Base-by-base conservation (phyloP, 2,113 vertebrate genomes). In the Pelecanoides urinatrix region DNA sequence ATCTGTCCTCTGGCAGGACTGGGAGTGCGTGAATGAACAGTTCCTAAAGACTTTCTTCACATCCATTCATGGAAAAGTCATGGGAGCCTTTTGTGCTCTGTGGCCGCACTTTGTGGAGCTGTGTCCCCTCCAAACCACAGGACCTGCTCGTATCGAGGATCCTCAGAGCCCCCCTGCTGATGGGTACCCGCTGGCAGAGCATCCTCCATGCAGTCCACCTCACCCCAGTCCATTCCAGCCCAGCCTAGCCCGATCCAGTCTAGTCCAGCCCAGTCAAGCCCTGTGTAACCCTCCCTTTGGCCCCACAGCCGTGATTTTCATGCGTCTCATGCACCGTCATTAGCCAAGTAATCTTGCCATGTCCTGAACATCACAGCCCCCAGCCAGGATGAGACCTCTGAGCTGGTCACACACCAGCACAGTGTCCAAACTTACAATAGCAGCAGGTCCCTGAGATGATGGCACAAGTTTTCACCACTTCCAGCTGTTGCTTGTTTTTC, bases 1-100 rank as follows among this genome's bases (percentile, higher is more conserved):
- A 14, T 9, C 32, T 5, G 49, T n/a, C 53, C 49, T 20, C 45
- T 22, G 68, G 73, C 47, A 29, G 78, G 52, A 29, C 26, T 12
- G 59, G 66, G 38, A 27, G 32, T 1, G 10, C 0, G 26, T 6
- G 91, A 84, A 75, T 2, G 47, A n/a, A 5, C 38, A 11, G 4
- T 29, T 87, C 58, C 73, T n/a, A 7, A 86, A 34, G n/a, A 30
- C 20, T 30, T 10, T 6, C 84, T 36, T 32, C 55, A 30, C 45
- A 5, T 5, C 55, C 23, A 20, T 52, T 50, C 38, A 3, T 4
- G 47, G 25, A 16, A 22, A 14, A 32, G 85, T 6, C 32, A 3
- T 0, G 0, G 81, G 58, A 59, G 36, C 44, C 16, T 34, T 25
- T 11, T 2, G 62, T 4, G 34, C 61, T 44, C 52, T 56, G 30